A percentile compares a stretch with the other conserved stretches of the same genome.
Evolutionary conservation across 2,113 vertebrate species (phyloP).

Genomic region (Callipepla squamata): DNA sequence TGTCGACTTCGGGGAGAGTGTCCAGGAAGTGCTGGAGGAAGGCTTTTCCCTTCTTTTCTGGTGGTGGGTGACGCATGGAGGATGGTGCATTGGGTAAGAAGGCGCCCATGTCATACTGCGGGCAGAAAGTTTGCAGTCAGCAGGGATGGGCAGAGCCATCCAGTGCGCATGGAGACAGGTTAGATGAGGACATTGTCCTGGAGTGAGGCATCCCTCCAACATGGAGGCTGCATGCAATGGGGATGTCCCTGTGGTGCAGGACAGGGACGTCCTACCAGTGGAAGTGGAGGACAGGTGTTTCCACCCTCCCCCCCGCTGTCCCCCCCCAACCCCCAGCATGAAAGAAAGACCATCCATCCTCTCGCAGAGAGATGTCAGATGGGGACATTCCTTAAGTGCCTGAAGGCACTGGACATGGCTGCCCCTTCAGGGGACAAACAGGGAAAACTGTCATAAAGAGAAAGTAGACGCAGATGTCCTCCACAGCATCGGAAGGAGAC

Average conservation of each 20-base stretch:
- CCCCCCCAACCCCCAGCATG: too few relatives aligned
- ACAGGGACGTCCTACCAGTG: not conserved
- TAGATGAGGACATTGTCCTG: not conserved
- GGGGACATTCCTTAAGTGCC: too few relatives aligned
- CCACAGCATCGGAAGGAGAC: too few relatives aligned
- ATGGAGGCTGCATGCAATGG: too few relatives aligned
- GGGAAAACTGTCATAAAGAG: too few relatives aligned
- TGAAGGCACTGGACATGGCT: too few relatives aligned
- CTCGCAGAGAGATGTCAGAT: too few relatives aligned
- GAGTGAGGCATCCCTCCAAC: too few relatives aligned
- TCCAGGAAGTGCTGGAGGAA: not conserved
- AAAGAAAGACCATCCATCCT: too few relatives aligned
- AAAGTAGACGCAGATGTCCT: too few relatives aligned
- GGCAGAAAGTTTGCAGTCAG: not conserved
- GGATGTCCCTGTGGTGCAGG: not conserved
- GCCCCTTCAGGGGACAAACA: too few relatives aligned
- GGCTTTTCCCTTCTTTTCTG: not conserved
- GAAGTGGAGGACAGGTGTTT: not conserved
- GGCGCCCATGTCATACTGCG: not conserved
- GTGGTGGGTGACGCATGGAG: not conserved
- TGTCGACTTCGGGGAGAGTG: not conserved
- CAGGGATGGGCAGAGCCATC: not conserved
- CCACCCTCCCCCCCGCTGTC: not conserved
- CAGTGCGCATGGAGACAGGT: not conserved
- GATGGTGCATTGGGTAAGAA: not conserved